These are phyloP conservation scores for Cephus runcator DNA, from an alignment of 2,888 invertebrate genomes.

Conservation along the genomic window DNA sequence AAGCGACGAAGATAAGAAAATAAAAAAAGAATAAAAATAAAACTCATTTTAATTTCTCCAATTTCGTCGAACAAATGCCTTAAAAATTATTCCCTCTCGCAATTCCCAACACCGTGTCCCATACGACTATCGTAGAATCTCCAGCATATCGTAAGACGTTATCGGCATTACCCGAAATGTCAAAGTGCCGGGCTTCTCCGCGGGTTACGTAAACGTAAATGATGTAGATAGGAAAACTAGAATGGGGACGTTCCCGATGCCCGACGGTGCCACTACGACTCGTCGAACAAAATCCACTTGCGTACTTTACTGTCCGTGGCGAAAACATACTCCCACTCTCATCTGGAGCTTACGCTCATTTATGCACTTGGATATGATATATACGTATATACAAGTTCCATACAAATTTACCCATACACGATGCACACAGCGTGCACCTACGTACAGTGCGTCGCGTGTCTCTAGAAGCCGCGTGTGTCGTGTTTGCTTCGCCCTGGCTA, in stretches of 20 bases:
- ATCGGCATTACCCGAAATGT: slow-evolving; percentile 47
- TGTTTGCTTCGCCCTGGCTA: neutral
- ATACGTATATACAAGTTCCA: neutral
- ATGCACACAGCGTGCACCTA: neutral
- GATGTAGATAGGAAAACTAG: slow-evolving; percentile 59
- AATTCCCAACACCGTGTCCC: neutral
- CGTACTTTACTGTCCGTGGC: slow-evolving; percentile 46
- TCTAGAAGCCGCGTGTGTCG: slow-evolving; percentile 1
- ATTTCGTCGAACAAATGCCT: neutral
- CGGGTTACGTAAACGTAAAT: slow-evolving; percentile 60
- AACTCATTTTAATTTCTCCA: neutral
- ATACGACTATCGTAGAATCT: neutral
- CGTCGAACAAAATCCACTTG: slow-evolving; percentile 53
- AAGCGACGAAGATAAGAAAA: neutral
- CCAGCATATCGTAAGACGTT: neutral
- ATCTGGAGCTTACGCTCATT: neutral
- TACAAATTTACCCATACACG: neutral
- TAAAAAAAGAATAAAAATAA: neutral
- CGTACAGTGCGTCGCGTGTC: neutral
- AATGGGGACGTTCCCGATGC: slow-evolving; percentile 52
- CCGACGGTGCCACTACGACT: slow-evolving; percentile 34
- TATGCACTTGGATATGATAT: neutral
- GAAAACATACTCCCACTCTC: slow-evolving; percentile 45
- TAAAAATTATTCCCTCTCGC: neutral
- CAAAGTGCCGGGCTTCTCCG: slow-evolving; percentile 55